A percentile compares a stretch with the other conserved stretches of the same genome.
phyloP scores from a whole-genome alignment of 1,140 invertebrate genomes.

The Scaptodrosophila lebanonensis region DNA sequence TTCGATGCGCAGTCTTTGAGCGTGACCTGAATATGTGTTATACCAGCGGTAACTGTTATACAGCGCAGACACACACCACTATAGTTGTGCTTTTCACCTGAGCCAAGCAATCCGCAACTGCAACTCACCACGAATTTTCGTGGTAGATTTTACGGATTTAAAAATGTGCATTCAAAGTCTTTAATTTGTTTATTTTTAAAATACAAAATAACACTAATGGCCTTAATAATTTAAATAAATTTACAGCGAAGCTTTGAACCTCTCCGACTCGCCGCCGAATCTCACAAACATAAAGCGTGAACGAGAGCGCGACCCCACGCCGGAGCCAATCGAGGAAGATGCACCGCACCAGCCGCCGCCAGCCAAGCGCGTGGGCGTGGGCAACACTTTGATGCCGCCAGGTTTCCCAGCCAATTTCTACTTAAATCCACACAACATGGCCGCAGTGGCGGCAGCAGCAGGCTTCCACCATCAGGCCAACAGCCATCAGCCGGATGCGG shows the following conservation, averaged over 20 bases:
- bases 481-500: constrained; percentile 48
- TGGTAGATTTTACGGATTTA: too few relatives aligned
- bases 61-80: too few relatives aligned
- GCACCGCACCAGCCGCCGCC: constrained; percentile 78
- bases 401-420: constrained; percentile 71
- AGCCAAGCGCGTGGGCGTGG: constrained; percentile 79
- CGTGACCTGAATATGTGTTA: too few relatives aligned
- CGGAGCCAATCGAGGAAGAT: constrained; percentile 55
- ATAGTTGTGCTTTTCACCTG: too few relatives aligned
- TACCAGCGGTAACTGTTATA: too few relatives aligned
- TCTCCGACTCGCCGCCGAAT: constrained; percentile 80
- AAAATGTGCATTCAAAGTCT: too few relatives aligned
- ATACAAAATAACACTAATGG: too few relatives aligned
- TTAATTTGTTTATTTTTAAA: too few relatives aligned
- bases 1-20: too few relatives aligned
- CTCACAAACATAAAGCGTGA: constrained; percentile 81
- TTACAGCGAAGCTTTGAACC: constrained; percentile 81
- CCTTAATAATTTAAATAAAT: too few relatives aligned
- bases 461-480: constrained; percentile 61
- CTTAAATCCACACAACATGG: constrained; percentile 74
- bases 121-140: too few relatives aligned
- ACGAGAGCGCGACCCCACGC: constrained; percentile 78
- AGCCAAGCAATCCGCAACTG: too few relatives aligned
- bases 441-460: constrained; percentile 61
- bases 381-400: constrained; percentile 54